Base-by-base conservation (phyloP, 2,888 invertebrate genomes). In the Xanthia icteritia region DNA sequence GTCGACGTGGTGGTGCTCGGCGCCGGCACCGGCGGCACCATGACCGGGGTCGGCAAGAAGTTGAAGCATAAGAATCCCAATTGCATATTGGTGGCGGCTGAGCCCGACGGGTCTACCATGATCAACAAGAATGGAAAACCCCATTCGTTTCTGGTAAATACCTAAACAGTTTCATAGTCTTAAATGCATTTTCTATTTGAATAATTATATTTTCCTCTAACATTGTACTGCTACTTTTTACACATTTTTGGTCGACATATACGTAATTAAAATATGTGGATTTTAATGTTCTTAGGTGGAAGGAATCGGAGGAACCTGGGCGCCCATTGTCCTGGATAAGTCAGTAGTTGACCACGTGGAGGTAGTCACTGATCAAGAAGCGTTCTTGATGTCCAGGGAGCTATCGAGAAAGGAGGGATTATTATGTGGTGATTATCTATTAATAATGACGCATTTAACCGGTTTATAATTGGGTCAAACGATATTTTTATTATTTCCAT, bases 21-120 rank as follows among this genome's bases (percentile, higher is more conserved):
- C 23, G 98, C 99, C 11, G 99, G 99, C 17, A 99, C 99, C 1
- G 99, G 99, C 1, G 99, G 99, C 5, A 99, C 99, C 0, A 97
- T 99, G 23, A 97, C 98, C 39, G 99, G 99, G 17, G 97, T 99
- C 73, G 99, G 98, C 0, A 97, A 98, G 54, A 98, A 98, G 94
- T 96, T 99, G 65, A 99, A 98, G 93, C 98, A 99, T 93, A 95
- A 97, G 76, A 97, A 97, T 51, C 98, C 99, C 0, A 93, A 97
- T 42, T 98, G 98, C 86, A 95, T 97, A 87, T 96, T 99, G 23
- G 97, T 99, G 23, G 99, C 97, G 11, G 98, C 98, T 0, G 99
- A 99, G 95, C 99, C 99, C 0, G 97, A 97, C 87, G 99, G 99
- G 23, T 99, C 99, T 2, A 97, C 74, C 11, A 83, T 91, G 85